Conservation (phyloP, 1,140 invertebrate genomes). For the Drosophila ercepeae region DNA sequence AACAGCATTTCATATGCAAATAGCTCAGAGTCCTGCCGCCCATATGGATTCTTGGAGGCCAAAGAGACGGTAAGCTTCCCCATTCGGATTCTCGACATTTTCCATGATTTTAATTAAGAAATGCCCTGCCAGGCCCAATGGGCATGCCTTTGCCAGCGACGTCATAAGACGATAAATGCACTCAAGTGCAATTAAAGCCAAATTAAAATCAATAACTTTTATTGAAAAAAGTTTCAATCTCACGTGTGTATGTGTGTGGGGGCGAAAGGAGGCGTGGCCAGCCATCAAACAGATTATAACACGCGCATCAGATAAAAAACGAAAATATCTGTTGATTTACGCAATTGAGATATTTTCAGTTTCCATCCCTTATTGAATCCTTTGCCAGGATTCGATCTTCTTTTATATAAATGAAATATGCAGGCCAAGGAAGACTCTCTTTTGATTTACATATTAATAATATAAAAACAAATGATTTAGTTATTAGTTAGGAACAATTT, state of each 20-base stretch:
- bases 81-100: conserved; percentile 26
- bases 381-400: conserved; percentile 9
- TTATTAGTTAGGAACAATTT: too few relatives aligned
- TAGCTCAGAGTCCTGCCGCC: conserved; percentile 20
- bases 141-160: conserved; percentile 7
- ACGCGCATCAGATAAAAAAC: conserved; percentile 43
- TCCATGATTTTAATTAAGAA: conserved; percentile 77
- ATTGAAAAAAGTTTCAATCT: conserved; percentile 37
- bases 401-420: background rate
- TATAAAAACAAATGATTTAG: background rate
- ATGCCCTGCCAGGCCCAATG: conserved; percentile 48
- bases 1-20: conserved; percentile 57
- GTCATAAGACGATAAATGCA: conserved; percentile 52
- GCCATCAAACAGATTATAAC: conserved; percentile 74
- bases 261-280: conserved; percentile 8
- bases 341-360: conserved; percentile 60
- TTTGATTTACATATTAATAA: too few relatives aligned
- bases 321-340: conserved; percentile 59
- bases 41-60: background rate
- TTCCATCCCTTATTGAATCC: background rate
- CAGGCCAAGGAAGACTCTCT: too few relatives aligned
- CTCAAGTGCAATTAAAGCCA: conserved; percentile 79
- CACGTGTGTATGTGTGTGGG: background rate
- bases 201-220: conserved; percentile 79
- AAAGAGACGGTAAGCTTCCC: background rate